Evolutionary conservation across 2,797 vertebrate species (phyloP), one percentile per base, ranked within the genome.

Genomic region (Pseudocheirus occidentalis): DNA sequence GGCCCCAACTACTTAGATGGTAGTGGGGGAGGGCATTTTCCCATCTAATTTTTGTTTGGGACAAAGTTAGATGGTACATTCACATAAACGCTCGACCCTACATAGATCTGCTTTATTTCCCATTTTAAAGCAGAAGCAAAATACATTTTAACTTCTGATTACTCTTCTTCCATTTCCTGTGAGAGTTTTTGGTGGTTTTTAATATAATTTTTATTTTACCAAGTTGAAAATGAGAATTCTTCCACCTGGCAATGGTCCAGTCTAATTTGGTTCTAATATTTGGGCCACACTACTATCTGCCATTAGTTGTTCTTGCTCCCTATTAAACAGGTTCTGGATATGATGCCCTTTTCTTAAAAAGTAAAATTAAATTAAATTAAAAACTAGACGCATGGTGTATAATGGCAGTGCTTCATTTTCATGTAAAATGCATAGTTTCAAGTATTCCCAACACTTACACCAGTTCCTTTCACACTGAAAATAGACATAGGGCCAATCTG

Each of bases 401-500:
- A 97, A 98, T 96, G 94, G 98, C 95, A 95, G 93, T 92, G 94
- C 96, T 98, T 98, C 98, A 98, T 98, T 98, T 97, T 97, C 97
- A 98, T 98, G 98, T 97, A 98, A 98, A 98, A 98, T 96, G 95
- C 97, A 98, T 95, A 97, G 97, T 97, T 98, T 98, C 95, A 95
- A 98, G 97, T 98, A 97, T 98, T 98, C 98, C 97, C 97, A 97
- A 97, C 97, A 97, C 97, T 98, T 98, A 95, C 93, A 97, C 97
- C 95, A 96, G 96, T 97, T 98, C 96, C 96, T 98, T 98, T 98
- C 97, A 98, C 98, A 97, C 87, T 98, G 98, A 98, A 98, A 98
- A 98, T 92, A 98, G 98, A 98, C 97, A 96, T 95, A 97, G 97
- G 98, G 97, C 95, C 96, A 95, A 97, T 98, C 96, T 97, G 98